A percentile compares a stretch with the other conserved stretches of the same genome.
phyloP scores from a whole-genome alignment of 2,888 invertebrate genomes.

The Eucera pruinosa region DNA sequence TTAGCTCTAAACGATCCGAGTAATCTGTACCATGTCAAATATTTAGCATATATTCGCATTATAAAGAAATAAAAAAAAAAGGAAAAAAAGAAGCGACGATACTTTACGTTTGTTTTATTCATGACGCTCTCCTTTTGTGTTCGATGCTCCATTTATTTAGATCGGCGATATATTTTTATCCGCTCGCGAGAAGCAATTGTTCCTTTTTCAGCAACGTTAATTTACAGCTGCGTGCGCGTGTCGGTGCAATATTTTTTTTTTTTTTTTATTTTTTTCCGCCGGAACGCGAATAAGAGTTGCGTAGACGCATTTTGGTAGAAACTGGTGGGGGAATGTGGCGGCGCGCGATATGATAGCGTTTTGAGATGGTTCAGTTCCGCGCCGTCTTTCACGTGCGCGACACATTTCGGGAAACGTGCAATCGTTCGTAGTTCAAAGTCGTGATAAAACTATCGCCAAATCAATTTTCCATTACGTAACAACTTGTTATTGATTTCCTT shows the following conservation, averaged over 20 bases:
- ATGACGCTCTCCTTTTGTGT: too few relatives aligned
- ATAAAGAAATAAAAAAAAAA: not conserved
- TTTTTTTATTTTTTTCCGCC: conserved; percentile 9
- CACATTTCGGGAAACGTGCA: conserved; percentile 51
- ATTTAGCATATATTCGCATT: not conserved
- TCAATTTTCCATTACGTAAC: not conserved
- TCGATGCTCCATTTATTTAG: too few relatives aligned
- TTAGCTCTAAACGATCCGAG: not conserved
- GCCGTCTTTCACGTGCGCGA: conserved; percentile 69
- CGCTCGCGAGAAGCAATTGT: too few relatives aligned
- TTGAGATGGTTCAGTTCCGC: conserved; percentile 71
- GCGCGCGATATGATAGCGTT: conserved; percentile 70
- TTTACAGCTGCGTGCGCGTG: too few relatives aligned
- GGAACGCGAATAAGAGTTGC: conserved; percentile 46
- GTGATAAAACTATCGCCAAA: not conserved
- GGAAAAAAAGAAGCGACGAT: too few relatives aligned
- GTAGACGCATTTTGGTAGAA: conserved; percentile 60
- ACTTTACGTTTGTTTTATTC: too few relatives aligned
- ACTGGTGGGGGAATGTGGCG: conserved; percentile 60
- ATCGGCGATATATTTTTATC: too few relatives aligned
- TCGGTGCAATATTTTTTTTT: conserved; percentile 6
- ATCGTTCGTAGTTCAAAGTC: not conserved
- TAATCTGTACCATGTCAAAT: not conserved
- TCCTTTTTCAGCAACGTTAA: too few relatives aligned
- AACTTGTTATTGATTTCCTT: not conserved